Evolutionary conservation across 2,113 vertebrate genomes (phyloP).

Genomic region (Tragulus kanchil): DNA sequence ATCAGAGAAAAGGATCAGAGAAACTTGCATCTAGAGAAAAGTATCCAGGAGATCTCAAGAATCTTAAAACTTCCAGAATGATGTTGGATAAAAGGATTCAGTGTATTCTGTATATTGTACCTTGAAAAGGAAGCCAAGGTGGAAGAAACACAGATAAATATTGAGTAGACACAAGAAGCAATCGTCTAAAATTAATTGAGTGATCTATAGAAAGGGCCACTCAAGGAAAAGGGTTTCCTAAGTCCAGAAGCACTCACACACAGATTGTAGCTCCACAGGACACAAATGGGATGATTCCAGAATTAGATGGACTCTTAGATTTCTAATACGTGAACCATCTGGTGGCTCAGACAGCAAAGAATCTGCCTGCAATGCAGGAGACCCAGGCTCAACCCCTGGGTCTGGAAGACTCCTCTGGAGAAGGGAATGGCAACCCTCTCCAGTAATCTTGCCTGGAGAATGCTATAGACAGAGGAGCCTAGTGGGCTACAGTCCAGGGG

Average conservation of each 20-base stretch:
- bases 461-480: neutral
- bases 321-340: neutral
- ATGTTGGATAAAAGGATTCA: neutral
- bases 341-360: neutral
- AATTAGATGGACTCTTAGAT: neutral
- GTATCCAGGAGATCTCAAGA: neutral
- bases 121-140: neutral
- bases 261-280: too few species aligned
- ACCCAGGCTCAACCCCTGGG: neutral
- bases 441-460: neutral
- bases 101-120: neutral
- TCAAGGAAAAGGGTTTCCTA: neutral
- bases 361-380: neutral
- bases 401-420: neutral
- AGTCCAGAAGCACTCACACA: neutral
- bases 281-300: neutral
- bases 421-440: neutral
- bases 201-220: neutral
- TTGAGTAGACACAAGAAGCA: neutral
- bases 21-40: neutral
- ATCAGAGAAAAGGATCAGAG: neutral
- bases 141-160: neutral
- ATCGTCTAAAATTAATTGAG: neutral
- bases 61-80: neutral
- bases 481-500: neutral